Conservation (phyloP, 1,140 invertebrate species). For the Sitophilus oryzae region DNA sequence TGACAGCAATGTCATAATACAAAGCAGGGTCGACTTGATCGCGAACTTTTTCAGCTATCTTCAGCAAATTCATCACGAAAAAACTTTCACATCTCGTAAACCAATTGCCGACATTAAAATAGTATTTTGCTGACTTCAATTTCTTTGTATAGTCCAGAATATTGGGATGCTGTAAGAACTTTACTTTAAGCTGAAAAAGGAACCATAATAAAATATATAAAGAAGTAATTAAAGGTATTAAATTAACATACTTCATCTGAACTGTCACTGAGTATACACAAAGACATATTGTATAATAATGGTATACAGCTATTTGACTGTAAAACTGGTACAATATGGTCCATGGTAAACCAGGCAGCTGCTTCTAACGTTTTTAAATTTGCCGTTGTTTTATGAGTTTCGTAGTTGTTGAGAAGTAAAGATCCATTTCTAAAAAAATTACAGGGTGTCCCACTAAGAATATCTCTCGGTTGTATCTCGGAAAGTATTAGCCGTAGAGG, state of each 20-base stretch:
- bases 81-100: slow-evolving; percentile 53
- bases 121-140: slow-evolving; percentile 28
- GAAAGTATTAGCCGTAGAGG: too few species aligned
- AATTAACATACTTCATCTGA: slow-evolving; percentile 23
- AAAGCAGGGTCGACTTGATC: slow-evolving; percentile 42
- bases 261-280: slow-evolving; percentile 33
- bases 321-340: slow-evolving; percentile 49
- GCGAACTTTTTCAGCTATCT: slow-evolving; percentile 42
- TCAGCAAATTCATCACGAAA: slow-evolving; percentile 48
- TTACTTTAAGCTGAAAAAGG: slow-evolving; percentile 38
- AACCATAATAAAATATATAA: slow-evolving; percentile 3
- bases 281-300: slow-evolving; percentile 47
- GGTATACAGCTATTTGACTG: slow-evolving; percentile 48
- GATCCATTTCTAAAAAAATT: slow-evolving; percentile 44
- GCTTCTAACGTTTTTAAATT: slow-evolving; percentile 43
- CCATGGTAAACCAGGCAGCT: slow-evolving; percentile 43
- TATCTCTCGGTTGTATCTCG: too few species aligned
- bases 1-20: slow-evolving; percentile 49
- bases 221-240: neutral
- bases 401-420: slow-evolving; percentile 45
- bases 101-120: slow-evolving; percentile 48
- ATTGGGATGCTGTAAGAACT: slow-evolving; percentile 36
- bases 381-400: slow-evolving; percentile 42
- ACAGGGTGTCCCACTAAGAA: too few species aligned
- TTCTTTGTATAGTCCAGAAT: slow-evolving; percentile 32